A percentile compares a stretch with the other conserved stretches of the same genome.
phyloP scores from a whole-genome alignment of 2,888 invertebrate genomes.

The Netelia fuscicornis region DNA sequence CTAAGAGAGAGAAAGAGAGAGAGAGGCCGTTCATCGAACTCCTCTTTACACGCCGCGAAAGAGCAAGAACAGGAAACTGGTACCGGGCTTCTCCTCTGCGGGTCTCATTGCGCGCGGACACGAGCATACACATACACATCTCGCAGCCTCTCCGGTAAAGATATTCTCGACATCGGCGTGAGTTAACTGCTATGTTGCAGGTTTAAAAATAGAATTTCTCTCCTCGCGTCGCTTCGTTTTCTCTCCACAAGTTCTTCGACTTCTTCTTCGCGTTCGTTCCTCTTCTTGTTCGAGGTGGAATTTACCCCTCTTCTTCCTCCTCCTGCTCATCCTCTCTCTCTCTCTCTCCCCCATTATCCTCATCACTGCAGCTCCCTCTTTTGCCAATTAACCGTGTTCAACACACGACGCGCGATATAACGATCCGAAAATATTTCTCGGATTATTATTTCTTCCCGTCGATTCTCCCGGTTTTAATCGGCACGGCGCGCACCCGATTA shows the following conservation, averaged over 20 bases:
- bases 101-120: constrained; percentile 35
- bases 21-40: constrained; percentile 68
- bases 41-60: constrained; percentile 17
- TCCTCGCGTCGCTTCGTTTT: constrained; percentile 11
- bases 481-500: background rate
- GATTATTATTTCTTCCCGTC: background rate
- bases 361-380: background rate
- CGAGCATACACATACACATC: background rate
- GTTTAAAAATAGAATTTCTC: constrained; percentile 64
- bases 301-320: background rate
- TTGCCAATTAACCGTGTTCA: constrained; percentile 44
- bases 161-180: constrained; percentile 37
- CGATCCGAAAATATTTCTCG: constrained; percentile 51
- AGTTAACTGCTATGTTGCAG: constrained; percentile 53
- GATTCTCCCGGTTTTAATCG: background rate
- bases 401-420: constrained; percentile 19
- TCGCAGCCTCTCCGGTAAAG: constrained; percentile 34
- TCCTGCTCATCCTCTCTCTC: too few species aligned
- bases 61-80: constrained; percentile 64
- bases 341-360: too few species aligned
- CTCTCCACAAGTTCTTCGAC: background rate
- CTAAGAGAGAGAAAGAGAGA: constrained; percentile 45
- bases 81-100: constrained; percentile 31
- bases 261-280: background rate
- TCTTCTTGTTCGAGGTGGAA: constrained; percentile 23